Evolutionary conservation across 1,140 invertebrate genomes (phyloP).

Genomic region (Eupeodes corollae): DNA sequence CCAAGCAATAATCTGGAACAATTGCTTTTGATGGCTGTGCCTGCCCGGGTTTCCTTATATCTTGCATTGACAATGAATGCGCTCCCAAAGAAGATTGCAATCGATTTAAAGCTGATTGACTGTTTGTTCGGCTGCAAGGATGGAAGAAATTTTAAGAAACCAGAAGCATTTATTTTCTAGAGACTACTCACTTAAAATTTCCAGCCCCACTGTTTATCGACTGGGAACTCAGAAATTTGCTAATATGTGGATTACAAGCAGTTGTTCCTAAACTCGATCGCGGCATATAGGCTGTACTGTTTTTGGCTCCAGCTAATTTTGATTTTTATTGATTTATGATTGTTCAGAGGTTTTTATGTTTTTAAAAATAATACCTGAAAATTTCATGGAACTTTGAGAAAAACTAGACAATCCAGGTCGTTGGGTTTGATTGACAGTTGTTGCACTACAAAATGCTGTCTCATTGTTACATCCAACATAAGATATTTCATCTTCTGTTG

Average conservation of each 20-base stretch:
- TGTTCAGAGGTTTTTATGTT: too few relatives aligned
- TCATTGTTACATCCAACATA: conserved; percentile 32
- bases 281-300: conserved; percentile 6
- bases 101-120: conserved; percentile 23
- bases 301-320: conserved; percentile 6
- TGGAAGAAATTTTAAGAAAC: background rate
- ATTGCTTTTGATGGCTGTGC: conserved; percentile 52
- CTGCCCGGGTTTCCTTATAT: conserved; percentile 26
- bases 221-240: conserved; percentile 20
- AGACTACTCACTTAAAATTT: conserved; percentile 22
- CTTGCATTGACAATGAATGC: conserved; percentile 28
- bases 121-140: conserved; percentile 15
- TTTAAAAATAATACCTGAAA: conserved; percentile 1
- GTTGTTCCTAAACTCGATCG: conserved; percentile 8
- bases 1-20: conserved; percentile 73
- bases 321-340: too few relatives aligned
- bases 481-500: conserved; percentile 58
- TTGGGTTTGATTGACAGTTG: conserved; percentile 5
- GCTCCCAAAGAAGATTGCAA: conserved; percentile 26
- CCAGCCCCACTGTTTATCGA: conserved; percentile 18
- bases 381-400: conserved; percentile 7
- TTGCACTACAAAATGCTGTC: conserved; percentile 3
- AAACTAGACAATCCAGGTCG: conserved; percentile 2
- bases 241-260: conserved; percentile 5
- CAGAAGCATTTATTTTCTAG: too few relatives aligned